Evolutionary conservation across 2,113 vertebrate genomes (phyloP).

Genomic region (Leucosticte australis): DNA sequence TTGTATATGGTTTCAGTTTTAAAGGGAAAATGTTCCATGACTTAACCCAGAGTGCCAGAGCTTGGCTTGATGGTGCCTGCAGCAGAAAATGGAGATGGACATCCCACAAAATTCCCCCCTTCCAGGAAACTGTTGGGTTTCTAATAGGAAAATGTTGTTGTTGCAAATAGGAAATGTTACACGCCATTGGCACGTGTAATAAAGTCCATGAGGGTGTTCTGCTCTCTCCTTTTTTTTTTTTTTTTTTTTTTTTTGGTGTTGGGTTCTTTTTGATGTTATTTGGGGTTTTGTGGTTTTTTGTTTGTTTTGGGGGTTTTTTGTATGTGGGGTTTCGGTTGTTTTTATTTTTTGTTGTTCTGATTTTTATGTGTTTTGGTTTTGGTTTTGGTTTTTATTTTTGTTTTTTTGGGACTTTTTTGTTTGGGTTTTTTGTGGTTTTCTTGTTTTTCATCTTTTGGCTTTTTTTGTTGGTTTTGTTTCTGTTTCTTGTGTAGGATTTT

Average conservation of each 20-base stretch:
- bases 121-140: neutral
- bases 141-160: neutral
- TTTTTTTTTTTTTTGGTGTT: too few species aligned
- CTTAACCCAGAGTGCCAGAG: neutral
- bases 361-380: too few species aligned
- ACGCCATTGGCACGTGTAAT: neutral
- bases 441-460: too few species aligned
- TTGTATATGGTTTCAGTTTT: constrained; percentile 6
- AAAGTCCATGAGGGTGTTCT: neutral
- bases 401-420: too few species aligned
- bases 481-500: too few species aligned
- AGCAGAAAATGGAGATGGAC: neutral
- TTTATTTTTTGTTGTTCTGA: too few species aligned
- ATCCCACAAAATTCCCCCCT: neutral
- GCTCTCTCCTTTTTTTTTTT: neutral
- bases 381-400: neutral
- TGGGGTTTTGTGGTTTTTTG: too few species aligned
- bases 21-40: constrained; percentile 4
- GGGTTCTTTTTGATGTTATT: too few species aligned
- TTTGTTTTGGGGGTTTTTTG: too few species aligned
- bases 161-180: neutral
- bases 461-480: neutral
- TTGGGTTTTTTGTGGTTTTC: too few species aligned
- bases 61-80: neutral
- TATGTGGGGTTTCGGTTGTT: too few species aligned